Evolutionary conservation across 2,113 vertebrate genomes (phyloP), one percentile per base, ranked within the genome.

Genomic region (Hemicordylus capensis): DNA sequence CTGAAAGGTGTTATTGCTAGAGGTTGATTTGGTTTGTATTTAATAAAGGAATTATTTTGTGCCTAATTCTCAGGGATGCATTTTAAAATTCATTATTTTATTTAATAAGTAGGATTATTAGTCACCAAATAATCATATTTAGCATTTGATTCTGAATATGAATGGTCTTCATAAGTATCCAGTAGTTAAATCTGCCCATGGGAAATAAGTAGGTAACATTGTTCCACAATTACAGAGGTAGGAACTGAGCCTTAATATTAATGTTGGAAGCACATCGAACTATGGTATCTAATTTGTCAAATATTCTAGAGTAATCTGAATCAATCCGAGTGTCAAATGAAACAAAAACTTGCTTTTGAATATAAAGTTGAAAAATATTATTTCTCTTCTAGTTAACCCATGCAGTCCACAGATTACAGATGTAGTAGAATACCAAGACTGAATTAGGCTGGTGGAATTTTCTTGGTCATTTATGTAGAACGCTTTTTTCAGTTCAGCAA

Each of bases 11-110:
- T 86, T 93, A 85, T 90, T 86, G 92, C 87, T 87, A 89, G 84
- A 89, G 91, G 78, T 89, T 72, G 86, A 89, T 93, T 92, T 89
- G 66, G 92, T 90, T 94, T 94, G 91, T 91, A 44, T 89, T 91
- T 93, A 94, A 93, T 93, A 95, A 85, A 94, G 88, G 83, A 87
- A 85, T 87, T 91, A 92, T 83, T 94, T 85, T 87, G 86, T 44
- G 74, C 76, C 87, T 90, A 89, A 92, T 91, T 92, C 63, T 76
- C 24, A 17, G 51, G 64, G 87, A 89, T 90, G 79, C 80, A 79
- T 88, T 88, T 93, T 93, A 93, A 93, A 94, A 90, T 90, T 91
- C 90, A 91, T 92, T 93, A 89, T 93, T 92, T 90, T 87, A 91
- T 72, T n/a, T 92, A 82, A 92, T 90, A 94, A 93, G 72, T 64